Evolutionary conservation across 2,888 invertebrate species (phyloP).

Genomic region (Pristionchus maxplancki): DNA sequence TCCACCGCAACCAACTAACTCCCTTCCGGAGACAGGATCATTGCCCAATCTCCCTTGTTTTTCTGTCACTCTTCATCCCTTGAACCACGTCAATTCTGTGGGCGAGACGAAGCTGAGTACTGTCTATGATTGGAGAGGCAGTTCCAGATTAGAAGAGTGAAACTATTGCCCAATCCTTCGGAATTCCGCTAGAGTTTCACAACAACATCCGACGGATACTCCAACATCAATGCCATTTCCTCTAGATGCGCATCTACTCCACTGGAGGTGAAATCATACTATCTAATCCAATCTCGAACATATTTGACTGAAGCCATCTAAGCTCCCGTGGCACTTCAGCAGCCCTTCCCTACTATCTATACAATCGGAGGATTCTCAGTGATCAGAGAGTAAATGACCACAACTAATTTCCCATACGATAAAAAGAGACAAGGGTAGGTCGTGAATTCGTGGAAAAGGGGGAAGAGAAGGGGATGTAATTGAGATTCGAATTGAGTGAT

Average conservation of each 20-base stretch:
- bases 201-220: not conserved
- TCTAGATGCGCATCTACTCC: not conserved
- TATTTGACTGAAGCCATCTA: not conserved
- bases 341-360: not conserved
- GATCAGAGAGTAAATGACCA: not conserved
- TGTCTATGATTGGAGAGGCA: not conserved
- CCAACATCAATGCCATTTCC: not conserved
- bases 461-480: not conserved
- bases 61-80: not conserved
- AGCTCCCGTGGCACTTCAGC: not conserved
- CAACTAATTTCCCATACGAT: not conserved
- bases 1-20: not conserved
- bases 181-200: not conserved
- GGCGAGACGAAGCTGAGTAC: not conserved
- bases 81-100: not conserved
- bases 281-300: not conserved
- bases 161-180: not conserved
- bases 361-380: not conserved
- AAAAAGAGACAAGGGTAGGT: not conserved
- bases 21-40: constrained; percentile 8
- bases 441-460: not conserved
- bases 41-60: not conserved
- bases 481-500: not conserved
- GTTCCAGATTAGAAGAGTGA: not conserved
- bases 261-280: not conserved